A percentile compares a stretch with the other conserved stretches of the same genome.
phyloP scores from a whole-genome alignment of 92 coral and sea anemone species.

The Isaurus tuberculatus region DNA sequence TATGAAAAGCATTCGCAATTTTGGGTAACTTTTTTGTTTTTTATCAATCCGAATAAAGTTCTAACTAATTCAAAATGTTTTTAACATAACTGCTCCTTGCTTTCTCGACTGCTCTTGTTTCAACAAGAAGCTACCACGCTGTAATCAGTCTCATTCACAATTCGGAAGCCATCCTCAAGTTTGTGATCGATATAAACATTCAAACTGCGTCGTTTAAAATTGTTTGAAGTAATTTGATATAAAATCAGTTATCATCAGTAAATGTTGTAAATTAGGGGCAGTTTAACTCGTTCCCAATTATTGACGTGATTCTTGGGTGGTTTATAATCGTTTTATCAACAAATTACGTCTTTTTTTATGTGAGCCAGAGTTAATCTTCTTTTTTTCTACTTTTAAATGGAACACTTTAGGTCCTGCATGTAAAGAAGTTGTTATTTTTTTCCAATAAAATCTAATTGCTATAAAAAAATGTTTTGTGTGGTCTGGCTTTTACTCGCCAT shows the following conservation, averaged over 20 bases:
- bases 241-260: not conserved
- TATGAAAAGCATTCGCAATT: not conserved
- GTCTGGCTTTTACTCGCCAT: no score
- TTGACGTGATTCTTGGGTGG: not conserved
- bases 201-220: not conserved
- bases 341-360: not conserved
- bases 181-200: not conserved
- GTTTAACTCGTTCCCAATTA: not conserved
- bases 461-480: no score
- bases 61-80: not conserved
- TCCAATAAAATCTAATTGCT: conserved; percentile 34
- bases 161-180: not conserved
- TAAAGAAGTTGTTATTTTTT: conserved; percentile 40
- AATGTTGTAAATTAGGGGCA: not conserved
- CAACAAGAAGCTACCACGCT: not conserved
- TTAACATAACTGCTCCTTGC: not conserved
- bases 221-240: not conserved
- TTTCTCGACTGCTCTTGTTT: not conserved
- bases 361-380: no score
- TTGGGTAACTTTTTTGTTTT: not conserved
- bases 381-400: conserved; percentile 6
- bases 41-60: no score
- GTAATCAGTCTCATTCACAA: not conserved
- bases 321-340: not conserved
- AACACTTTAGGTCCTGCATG: conserved; percentile 10